Percentiles rank a stretch among this genome's conserved stretches.
Conservation (phyloP, 2,888 invertebrate species). For the Itoplectis maculator region DNA sequence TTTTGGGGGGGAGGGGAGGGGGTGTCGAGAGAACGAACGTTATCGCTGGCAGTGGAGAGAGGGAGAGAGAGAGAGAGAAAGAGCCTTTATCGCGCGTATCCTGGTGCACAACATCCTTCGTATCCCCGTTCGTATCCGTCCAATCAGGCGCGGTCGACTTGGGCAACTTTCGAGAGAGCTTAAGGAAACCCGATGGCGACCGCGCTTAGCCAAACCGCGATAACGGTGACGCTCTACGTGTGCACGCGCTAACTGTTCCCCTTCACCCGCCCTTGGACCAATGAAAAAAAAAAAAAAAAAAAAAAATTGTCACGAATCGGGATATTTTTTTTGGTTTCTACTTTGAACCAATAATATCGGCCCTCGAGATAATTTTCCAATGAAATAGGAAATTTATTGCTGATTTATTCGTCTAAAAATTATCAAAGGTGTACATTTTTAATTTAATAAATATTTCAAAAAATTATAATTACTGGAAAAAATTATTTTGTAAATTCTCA, state of each 20-base stretch:
- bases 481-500: neutral
- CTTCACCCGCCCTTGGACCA: slow-evolving; percentile 15
- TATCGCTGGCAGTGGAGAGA: slow-evolving; percentile 70
- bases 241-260: slow-evolving; percentile 18
- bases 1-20: neutral
- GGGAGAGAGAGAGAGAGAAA: slow-evolving; percentile 43
- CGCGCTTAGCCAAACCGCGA: slow-evolving; percentile 80
- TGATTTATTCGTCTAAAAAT: too few relatives aligned
- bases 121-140: slow-evolving; percentile 74
- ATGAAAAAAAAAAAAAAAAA: neutral
- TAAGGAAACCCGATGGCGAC: slow-evolving; percentile 80
- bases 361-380: neutral
- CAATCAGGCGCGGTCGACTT: slow-evolving; percentile 75
- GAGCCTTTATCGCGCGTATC: slow-evolving; percentile 79
- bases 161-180: slow-evolving; percentile 71
- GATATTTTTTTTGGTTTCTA: neutral
- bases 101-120: slow-evolving; percentile 82
- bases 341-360: neutral
- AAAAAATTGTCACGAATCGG: neutral
- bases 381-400: too few relatives aligned
- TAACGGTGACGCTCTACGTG: slow-evolving; percentile 69
- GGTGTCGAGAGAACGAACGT: slow-evolving; percentile 64
- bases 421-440: too few relatives aligned
- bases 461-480: neutral
- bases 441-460: too few relatives aligned